Conservation (phyloP, 2,888 invertebrate species). For the Andrena fulva region DNA sequence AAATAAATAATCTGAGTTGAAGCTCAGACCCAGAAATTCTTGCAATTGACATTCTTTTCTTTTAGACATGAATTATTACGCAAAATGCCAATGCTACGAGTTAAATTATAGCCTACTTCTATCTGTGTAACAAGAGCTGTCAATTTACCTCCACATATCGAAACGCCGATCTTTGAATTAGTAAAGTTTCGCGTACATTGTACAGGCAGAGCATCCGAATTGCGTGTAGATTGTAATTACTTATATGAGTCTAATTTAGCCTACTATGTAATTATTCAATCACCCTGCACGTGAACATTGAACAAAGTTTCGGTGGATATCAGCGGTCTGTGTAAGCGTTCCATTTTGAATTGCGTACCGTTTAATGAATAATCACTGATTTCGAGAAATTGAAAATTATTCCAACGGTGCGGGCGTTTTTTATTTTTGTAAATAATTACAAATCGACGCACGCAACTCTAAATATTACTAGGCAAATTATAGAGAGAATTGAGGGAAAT, state of each 20-base stretch:
- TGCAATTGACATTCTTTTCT: too few species aligned
- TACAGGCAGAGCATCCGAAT: slow-evolving; percentile 6
- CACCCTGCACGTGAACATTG: slow-evolving; percentile 3
- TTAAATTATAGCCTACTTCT: not conserved
- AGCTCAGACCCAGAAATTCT: too few species aligned
- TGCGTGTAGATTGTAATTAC: slow-evolving; percentile 35
- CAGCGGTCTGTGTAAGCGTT: not conserved
- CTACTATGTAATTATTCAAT: slow-evolving; percentile 22
- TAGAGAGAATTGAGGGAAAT: not conserved
- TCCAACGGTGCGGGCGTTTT: not conserved
- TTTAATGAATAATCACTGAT: not conserved
- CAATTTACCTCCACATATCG: not conserved
- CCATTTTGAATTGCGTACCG: not conserved
- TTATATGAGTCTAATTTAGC: slow-evolving; percentile 23
- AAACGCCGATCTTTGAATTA: slow-evolving; percentile 17
- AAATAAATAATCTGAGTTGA: too few species aligned
- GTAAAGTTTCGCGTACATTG: slow-evolving; percentile 16
- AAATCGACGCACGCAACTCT: not conserved
- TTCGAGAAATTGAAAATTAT: not conserved
- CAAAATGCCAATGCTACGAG: not conserved
- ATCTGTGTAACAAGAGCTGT: not conserved
- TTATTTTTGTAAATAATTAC: not conserved
- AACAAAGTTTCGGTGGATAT: slow-evolving; percentile 19
- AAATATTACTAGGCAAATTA: not conserved
- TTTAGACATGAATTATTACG: too few species aligned